Base-by-base conservation (phyloP, 2,113 vertebrate species). In the Tapirus terrestris region DNA sequence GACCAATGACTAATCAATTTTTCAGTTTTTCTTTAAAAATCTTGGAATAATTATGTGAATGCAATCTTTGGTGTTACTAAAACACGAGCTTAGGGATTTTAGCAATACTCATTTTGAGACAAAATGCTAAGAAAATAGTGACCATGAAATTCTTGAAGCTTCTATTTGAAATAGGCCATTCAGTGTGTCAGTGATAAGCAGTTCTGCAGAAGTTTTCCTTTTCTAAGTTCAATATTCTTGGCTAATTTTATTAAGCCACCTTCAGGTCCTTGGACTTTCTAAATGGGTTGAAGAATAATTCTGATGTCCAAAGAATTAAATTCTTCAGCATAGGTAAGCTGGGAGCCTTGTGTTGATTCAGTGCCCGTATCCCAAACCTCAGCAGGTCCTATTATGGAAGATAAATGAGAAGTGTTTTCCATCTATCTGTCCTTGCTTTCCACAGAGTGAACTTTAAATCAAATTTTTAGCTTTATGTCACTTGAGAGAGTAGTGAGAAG, bases 391-490 rank as follows among this genome's bases (percentile, higher is more conserved):
- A 63, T 72, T 83, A 95, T 63, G 68, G 80, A 95, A 96, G 84
- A 96, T 45, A 89, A 96, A 86, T 83, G 90, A 93, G 60, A 97
- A 93, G 17, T 83, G 18, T n/a, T 96, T 96, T 89, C 58, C 33
- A 68, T 23, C 13, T 53, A 43, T 63, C 86, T 83, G 76, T 95
- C 84, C 84, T 97, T 91, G 61, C 36, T 93, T 98, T 95, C 76
- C 61, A 94, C 75, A 29, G 83, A 94, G 11, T 79, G 90, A 96
- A 94, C 67, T 58, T 98, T 94, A 94, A 93, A 86, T 97, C 92
- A 96, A 58, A 96, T 18, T 85, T 82, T 84, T 94, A 91, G 85
- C 84, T 96, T 90, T 95, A 16, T 82, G 87, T 95, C 90, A 63
- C 91, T 92, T 58, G 95, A 96, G 43, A 92, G 76, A 76, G 29